Conservation (phyloP, 2,113 vertebrate species). For the Odocoileus hemionus region DNA sequence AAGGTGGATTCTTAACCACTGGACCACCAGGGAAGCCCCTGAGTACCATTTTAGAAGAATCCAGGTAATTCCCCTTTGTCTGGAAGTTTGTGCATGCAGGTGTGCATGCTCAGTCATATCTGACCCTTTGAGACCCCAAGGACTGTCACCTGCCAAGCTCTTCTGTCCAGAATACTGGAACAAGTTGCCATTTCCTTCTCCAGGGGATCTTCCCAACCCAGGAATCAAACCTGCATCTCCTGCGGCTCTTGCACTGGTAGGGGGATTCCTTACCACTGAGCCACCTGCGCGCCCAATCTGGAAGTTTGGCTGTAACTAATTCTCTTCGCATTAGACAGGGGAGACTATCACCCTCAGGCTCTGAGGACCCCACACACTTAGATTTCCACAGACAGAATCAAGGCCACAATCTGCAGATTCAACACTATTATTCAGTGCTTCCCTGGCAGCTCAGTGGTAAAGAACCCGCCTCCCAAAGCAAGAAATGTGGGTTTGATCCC, state of each 20-base stretch:
- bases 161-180: background rate
- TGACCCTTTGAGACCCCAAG: rapidly evolving
- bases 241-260: background rate
- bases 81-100: background rate
- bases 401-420: background rate
- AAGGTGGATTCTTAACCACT: background rate
- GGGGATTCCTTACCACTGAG: background rate
- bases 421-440: background rate
- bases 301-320: background rate
- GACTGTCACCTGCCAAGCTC: background rate
- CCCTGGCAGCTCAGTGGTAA: background rate
- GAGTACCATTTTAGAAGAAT: background rate
- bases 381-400: background rate
- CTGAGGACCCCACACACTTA: background rate
- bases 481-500: background rate
- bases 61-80: background rate
- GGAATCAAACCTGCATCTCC: background rate
- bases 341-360: background rate
- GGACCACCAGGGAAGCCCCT: background rate
- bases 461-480: background rate
- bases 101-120: background rate
- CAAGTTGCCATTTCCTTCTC: background rate
- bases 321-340: background rate
- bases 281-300: background rate
- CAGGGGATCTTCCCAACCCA: background rate